Base-by-base conservation (phyloP, 2,797 vertebrate genomes). In the Typhlichthys eigenmanni region DNA sequence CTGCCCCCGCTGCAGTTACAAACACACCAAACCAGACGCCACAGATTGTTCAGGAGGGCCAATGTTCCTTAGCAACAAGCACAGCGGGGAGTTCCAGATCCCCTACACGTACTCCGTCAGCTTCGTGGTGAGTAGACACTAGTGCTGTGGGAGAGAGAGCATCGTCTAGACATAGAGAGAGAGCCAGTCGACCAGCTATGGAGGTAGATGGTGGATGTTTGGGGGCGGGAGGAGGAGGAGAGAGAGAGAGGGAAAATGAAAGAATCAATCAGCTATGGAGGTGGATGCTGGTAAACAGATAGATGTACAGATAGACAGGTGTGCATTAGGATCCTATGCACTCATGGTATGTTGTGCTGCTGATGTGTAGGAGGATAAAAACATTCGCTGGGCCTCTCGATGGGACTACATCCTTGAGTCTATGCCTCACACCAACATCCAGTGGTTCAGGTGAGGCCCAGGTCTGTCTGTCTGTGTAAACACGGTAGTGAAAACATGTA, bases 361-460 rank as follows among this genome's bases (percentile, higher is more conserved):
- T 19, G 60, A 12, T 69, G 38, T 83, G 5, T 75, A 97, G 96
- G 94, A 96, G 89, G 92, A 96, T 69, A 84, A 87, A 62, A 78
- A 9, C 0, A 96, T 98, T 71, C 91, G 95, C 56, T 98, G 96
- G 96, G 96, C 96, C 0, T 98, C 96, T 46, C 90, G 96, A 65
- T 98, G 96, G 95, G 95, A 97, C 89, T 98, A 97, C 69, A 97
- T 97, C 81, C 89, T 98, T 82, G 96, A 96, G 87, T 97, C 95
- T 6, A 96, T 97, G 95, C 95, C 95, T 59, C 96, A 96, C 71
- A 96, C 95, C 57, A 95, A 96, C 75, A 98, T 98, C 76, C 96
- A 98, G 43, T 97, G 96, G 96, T 97, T 97, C 86, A 97, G 95
- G 95, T 96, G 73, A 92, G 87, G 55, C 16, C 24, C 3, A 24